Conservation (phyloP, 2,888 invertebrate genomes). For the Danaus chrysippus region DNA sequence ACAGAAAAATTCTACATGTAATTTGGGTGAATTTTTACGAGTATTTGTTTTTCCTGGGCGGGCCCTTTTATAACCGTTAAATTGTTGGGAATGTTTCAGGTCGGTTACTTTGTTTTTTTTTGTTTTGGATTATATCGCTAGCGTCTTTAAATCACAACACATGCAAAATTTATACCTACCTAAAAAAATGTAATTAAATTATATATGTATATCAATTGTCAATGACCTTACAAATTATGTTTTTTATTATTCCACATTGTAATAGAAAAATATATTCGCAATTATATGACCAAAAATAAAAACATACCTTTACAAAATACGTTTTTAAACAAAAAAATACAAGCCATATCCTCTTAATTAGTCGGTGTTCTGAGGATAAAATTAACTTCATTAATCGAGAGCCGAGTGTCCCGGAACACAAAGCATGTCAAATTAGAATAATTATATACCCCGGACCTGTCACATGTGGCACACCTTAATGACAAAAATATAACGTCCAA, state of each 20-base stretch:
- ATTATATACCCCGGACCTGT: slow-evolving; percentile 57
- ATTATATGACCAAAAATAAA: no score
- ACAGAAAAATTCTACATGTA: slow-evolving; percentile 77
- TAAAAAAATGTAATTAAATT: no score
- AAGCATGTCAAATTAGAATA: slow-evolving; percentile 65
- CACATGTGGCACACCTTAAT: slow-evolving; percentile 59
- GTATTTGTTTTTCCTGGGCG: slow-evolving; percentile 76
- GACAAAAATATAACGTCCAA: slow-evolving; percentile 23
- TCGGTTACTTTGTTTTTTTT: slow-evolving; percentile 24
- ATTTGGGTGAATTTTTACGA: slow-evolving; percentile 71
- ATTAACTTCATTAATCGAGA: slow-evolving; percentile 28
- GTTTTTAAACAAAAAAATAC: neutral
- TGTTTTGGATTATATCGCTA: slow-evolving; percentile 8
- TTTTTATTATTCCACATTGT: no score
- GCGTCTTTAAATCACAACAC: no score
- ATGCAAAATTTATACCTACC: no score
- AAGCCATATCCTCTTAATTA: slow-evolving; percentile 6
- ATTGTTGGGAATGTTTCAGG: slow-evolving; percentile 25
- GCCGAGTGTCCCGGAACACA: slow-evolving; percentile 50
- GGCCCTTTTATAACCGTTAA: slow-evolving; percentile 38
- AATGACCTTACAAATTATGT: no score
- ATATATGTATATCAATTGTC: no score
- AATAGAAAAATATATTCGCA: no score
- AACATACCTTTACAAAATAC: no score
- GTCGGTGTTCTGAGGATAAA: slow-evolving; percentile 17